phyloP scores from a whole-genome alignment of 2,797 vertebrate species.

The Sandelia bainsii region DNA sequence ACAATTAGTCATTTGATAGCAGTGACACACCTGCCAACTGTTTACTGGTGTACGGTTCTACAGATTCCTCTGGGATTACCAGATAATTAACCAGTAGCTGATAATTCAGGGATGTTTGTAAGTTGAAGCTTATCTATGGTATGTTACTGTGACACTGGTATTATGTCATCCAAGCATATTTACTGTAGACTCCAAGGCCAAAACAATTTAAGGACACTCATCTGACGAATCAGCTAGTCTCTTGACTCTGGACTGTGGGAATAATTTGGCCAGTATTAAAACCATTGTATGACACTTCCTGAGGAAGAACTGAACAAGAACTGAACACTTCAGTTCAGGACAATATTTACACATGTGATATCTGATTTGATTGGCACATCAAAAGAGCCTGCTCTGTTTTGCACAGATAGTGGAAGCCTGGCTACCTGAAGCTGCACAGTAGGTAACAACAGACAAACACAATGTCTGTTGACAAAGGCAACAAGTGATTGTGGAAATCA shows the following conservation, averaged over 20 bases:
- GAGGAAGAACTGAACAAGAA: neutral
- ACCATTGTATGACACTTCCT: neutral
- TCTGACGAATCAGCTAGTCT: neutral
- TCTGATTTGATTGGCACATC: conserved; percentile 33
- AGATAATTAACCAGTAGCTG: conserved; percentile 33
- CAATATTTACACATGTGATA: conserved; percentile 9
- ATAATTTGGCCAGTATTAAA: conserved; percentile 4
- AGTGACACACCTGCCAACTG: conserved; percentile 46
- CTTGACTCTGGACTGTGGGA: neutral
- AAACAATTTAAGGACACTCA: neutral
- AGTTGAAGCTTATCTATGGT: conserved; percentile 23
- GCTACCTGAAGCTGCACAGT: conserved; percentile 11
- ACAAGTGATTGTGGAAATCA: conserved; percentile 22
- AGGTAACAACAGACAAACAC: conserved; percentile 26
- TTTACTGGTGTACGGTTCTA: conserved; percentile 34
- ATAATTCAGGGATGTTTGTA: conserved; percentile 24
- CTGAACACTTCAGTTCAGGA: conserved; percentile 2
- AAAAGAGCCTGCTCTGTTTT: conserved; percentile 15
- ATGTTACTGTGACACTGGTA: conserved; percentile 12
- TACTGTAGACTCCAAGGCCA: neutral
- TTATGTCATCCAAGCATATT: conserved; percentile 14
- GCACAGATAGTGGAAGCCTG: neutral
- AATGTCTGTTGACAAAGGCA: conserved; percentile 28
- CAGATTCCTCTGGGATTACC: conserved; percentile 42
- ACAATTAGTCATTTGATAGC: conserved; percentile 59